phyloP scores from a whole-genome alignment of 2,113 vertebrate species.

The Diadophis punctatus region DNA sequence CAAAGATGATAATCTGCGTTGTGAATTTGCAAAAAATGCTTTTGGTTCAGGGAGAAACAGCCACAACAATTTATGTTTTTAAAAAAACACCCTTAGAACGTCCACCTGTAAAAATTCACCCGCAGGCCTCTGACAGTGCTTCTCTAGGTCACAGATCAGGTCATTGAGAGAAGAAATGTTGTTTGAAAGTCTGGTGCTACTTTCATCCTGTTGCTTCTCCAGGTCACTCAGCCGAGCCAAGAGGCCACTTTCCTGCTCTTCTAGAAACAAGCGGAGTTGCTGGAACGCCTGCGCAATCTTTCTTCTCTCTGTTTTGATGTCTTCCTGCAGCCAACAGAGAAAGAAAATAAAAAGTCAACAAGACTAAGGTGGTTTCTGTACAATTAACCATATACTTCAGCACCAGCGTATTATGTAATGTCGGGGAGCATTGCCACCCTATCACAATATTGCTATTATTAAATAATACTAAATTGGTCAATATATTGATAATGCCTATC shows the following conservation, averaged over 20 bases:
- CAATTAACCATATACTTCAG: not conserved
- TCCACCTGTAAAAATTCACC: conserved; percentile 18
- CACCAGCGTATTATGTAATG: not conserved
- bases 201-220: not conserved
- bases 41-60: not conserved
- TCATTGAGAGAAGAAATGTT: not conserved
- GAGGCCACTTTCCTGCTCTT: not conserved
- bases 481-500: not conserved
- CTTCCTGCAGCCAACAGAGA: not conserved
- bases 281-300: not conserved
- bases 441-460: not conserved
- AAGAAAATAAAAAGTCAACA: not conserved
- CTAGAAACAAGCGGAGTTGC: not conserved
- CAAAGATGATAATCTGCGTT: not conserved
- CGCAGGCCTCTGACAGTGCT: not conserved
- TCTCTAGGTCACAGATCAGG: not conserved
- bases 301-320: not conserved
- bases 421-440: not conserved
- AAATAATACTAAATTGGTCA: not conserved
- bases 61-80: too few relatives aligned
- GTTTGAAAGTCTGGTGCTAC: not conserved
- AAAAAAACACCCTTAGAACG: too few relatives aligned
- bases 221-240: not conserved
- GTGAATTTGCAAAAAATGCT: not conserved
- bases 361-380: not conserved